Base-by-base conservation (phyloP, 2,888 invertebrate genomes). In the Papilio protenor region DNA sequence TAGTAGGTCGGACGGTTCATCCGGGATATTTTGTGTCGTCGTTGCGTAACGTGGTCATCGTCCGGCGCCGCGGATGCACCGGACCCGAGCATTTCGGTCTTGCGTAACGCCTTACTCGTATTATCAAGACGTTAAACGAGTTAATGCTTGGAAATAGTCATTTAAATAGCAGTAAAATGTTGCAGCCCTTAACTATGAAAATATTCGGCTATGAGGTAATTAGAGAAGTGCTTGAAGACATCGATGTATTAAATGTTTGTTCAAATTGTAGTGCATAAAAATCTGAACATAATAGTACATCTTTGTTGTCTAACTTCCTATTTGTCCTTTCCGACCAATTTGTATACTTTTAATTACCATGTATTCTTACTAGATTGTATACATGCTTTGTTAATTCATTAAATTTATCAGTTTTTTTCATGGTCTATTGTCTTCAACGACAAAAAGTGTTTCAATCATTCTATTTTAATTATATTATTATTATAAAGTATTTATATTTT, bases 11-110 rank as follows among this genome's bases (percentile, higher is more conserved):
- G 47, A 27, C 40, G 16, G 21, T 69, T 59, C 33, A 73, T 55
- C 74, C 72, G 75, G 33, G 59, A 45, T 77, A 57, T 70, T 69
- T 74, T 59, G 80, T 84, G 78, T 80, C 75, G 76, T 75, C 76
- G 84, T 87, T 88, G 84, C 81, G 83, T 86, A 88, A 87, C 82
- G 83, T 86, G 84, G 83, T 84, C 86, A 86, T 84, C 82, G 85
- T 80, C 83, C 85, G 82, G 27, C 61, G 85, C 83, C 83, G 82
- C 52, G 47, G 76, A 78, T 79, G 84, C 84, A 79, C 81, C 81
- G 82, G 82, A 83, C 82, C 80, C 82, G 80, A 77, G 79, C 80
- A 77, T 82, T 81, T 79, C 72, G 69, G 79, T 78, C 81, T 87
- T 87, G 82, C 83, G 81, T 84, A 86, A 86, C 83, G 61, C 80